Evolutionary conservation across 2,113 vertebrate genomes (phyloP), one percentile per base, ranked within the genome.

Genomic region (Oryzias woworae): DNA sequence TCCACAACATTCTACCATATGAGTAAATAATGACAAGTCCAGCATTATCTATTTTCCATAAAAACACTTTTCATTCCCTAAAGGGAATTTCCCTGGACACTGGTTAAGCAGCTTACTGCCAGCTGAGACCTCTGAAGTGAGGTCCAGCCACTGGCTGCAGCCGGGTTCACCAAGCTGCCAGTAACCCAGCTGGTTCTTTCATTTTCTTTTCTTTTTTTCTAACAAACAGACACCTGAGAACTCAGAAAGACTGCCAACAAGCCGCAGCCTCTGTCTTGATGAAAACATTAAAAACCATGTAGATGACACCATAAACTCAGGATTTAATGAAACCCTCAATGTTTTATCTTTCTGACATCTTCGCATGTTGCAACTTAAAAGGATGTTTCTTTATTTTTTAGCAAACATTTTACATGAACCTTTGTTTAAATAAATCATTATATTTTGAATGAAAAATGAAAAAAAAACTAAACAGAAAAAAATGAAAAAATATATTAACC

Each of bases 81-180:
- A 54, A 66, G 56, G 41, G 18, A 72, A 72, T 43, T 31, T 71
- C 52, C 52, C 54, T 42, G 42, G 63, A 64, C 57, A 74, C 45
- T 60, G 49, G 61, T 67, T 74, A 44, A 61, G 65, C 65, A 70
- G 65, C 57, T 69, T 62, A 50, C 24, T 46, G 79, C 69, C 81
- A 77, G 70, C 81, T 88, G 80, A 86, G 79, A 54, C 58, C 71
- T 65, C 55, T 69, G 66, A 71, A 69, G 69, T 83, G 62, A 69
- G 44, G 23, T 75, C 60, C 52, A 75, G 75, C 73, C 79, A 70
- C 44, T 70, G 58, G 68, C 71, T 57, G 46, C 58, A 71, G 66
- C 73, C 75, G 62, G 4, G 60, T 55, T 65, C 51, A 50, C 28
- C 42, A 45, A 65, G 48, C 59, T 75, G 78, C 76, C 82, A 82